Base-by-base conservation (phyloP, 2,797 vertebrate species). In the Centropyge bicolor region DNA sequence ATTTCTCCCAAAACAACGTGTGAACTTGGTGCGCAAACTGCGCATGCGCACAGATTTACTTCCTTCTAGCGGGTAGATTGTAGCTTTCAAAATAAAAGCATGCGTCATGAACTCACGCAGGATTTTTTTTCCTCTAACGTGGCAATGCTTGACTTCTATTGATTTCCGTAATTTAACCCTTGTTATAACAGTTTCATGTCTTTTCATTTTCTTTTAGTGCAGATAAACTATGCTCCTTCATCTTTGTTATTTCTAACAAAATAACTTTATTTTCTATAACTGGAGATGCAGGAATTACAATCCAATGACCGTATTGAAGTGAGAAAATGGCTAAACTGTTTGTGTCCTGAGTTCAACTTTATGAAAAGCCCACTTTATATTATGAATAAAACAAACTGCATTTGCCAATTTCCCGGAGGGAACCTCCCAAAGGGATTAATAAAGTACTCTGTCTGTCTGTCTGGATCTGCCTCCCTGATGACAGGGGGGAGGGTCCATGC, bases 51-150 rank as follows among this genome's bases (percentile, higher is more conserved):
- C 0, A 36, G 0, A 0, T 4, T 0, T 0, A n/a, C 17, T 60
- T 68, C 35, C 74, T 49, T 11, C 20, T 1, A 0, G 9, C 0
- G 1, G 17, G 13, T 0, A 0, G 12, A 35, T 1, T 8, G 0
- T 0, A 8, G 3, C 13, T 85, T 90, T 89, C 89, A 90, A 79
- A 89, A 82, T 88, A 89, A 90, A 83, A 83, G 81, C 14, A 0
- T 4, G 35, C 6, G 27, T 9, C n/a, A 20, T 31, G 17, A 22
- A 17, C 24, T 31, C 16, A 31, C 19, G 27, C 13, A 9, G 27
- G 27, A 31, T 31, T 31, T 14, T 52, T 24, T 6, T 27, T 40
- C n/a, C n/a, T n/a, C n/a, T 60, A 6, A 31, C 27, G 27, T 40
- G 38, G 1, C 10, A 1, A 19, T 14, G 24, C 14, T 55, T 12